Conservation (phyloP, 2,113 vertebrate genomes). For the Tauraco erythrolophus region DNA sequence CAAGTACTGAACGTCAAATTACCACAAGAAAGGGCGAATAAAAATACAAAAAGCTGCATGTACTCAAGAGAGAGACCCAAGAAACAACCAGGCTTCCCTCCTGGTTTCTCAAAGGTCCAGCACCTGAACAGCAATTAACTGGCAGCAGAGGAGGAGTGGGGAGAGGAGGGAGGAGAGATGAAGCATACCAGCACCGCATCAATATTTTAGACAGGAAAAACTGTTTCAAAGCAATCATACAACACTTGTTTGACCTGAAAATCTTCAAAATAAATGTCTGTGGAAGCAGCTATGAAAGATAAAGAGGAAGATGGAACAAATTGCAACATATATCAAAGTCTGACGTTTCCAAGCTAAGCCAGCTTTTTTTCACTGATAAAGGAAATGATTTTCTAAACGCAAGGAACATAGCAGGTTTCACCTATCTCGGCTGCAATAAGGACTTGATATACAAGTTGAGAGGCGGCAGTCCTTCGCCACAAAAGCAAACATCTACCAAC, state of each 20-base stretch:
- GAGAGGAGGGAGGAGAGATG: background rate
- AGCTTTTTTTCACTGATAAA: slow-evolving; percentile 13
- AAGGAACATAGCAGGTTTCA: background rate
- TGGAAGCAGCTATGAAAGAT: background rate
- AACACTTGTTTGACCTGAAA: background rate
- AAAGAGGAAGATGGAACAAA: slow-evolving; percentile 8
- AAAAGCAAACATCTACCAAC: background rate
- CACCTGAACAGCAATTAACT: background rate
- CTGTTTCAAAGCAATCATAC: background rate
- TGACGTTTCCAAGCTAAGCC: background rate
- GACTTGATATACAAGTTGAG: background rate
- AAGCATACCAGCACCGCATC: background rate
- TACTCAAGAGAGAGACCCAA: background rate
- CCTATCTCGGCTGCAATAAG: background rate
- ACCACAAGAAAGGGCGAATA: background rate
- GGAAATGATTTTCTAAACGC: background rate
- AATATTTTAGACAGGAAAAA: background rate
- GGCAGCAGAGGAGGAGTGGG: background rate
- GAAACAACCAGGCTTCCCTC: background rate
- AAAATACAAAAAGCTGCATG: background rate
- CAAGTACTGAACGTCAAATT: background rate
- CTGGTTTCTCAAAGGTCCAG: background rate
- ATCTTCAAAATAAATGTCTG: background rate
- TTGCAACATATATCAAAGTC: background rate
- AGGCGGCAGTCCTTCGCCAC: background rate